Evolutionary conservation across 2,113 vertebrate species (phyloP), one percentile per base, ranked within the genome.

Genomic region (Microtus pennsylvanicus): DNA sequence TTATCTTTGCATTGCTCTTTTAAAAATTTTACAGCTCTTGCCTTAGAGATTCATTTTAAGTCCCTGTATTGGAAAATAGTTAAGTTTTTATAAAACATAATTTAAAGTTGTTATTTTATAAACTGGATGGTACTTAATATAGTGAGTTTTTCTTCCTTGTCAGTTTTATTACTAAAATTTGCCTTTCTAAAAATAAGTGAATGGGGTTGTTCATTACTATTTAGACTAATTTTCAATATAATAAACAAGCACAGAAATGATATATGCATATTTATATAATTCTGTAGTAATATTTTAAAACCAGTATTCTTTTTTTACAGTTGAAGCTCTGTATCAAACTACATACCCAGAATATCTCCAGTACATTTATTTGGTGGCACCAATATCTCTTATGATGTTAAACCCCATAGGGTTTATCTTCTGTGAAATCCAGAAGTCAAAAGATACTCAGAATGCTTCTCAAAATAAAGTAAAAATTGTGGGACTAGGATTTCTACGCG

Each of bases 311-410:
- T 98, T 76, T 97, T 98, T 98, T 98, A 61, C 99, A 99, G 99
- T 99, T 98, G 99, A 99, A 98, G 99, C 99, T 98, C 98, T 99
- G 52, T 99, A 99, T 98, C 98, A 99, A 97, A 99, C 98, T 94
- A 99, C 99, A 67, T 98, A 99, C 85, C 99, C 99, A 75, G 99
- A 99, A 90, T 99, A 99, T 98, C 99, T 99, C 50, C 99, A 99
- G 98, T 99, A 99, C 97, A 99, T 99, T 98, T 99, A 99, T 98
- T 98, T 99, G 98, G 99, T 99, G 93, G 99, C 99, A 75, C 99
- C 99, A 24, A 99, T 99, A 96, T 99, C 99, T 96, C 99, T 99
- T 90, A 99, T 99, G 98, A 98, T 99, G 98, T 98, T 99, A 70
- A 99, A 99, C 97, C 99, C 99, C 17, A 98, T 99, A 17, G 99